phyloP scores from a whole-genome alignment of 2,113 vertebrate species.

The Thalassoma bifasciatum region DNA sequence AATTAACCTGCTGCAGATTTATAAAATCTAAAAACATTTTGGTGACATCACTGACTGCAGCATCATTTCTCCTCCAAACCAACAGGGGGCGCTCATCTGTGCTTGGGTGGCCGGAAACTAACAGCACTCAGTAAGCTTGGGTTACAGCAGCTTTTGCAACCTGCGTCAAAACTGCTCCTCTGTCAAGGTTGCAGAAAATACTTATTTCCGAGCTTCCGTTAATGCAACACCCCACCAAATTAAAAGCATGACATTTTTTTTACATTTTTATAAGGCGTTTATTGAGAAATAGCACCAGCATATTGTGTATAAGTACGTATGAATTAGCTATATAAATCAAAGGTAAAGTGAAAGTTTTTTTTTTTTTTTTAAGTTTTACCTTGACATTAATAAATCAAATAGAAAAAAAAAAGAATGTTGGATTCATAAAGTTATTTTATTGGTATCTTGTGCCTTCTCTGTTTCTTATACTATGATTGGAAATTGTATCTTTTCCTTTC shows the following conservation, averaged over 20 bases:
- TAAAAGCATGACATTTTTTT: background rate
- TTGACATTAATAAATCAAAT: too few species aligned
- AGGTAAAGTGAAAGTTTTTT: too few species aligned
- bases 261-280: too few species aligned
- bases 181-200: background rate
- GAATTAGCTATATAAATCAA: too few species aligned
- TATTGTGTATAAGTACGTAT: background rate
- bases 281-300: background rate
- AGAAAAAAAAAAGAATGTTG: too few species aligned
- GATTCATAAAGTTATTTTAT: too few species aligned
- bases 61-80: background rate
- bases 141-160: constrained; percentile 50
- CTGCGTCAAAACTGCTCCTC: constrained; percentile 4
- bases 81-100: constrained; percentile 16
- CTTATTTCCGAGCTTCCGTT: background rate
- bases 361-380: too few species aligned
- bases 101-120: background rate
- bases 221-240: background rate
- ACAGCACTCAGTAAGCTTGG: constrained; percentile 1
- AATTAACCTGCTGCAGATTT: background rate
- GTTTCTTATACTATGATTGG: too few species aligned
- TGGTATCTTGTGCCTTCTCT: too few species aligned
- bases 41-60: too few species aligned
- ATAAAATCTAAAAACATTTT: too few species aligned
- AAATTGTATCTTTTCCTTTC: too few species aligned